A percentile compares a stretch with the other conserved stretches of the same genome.
phyloP scores from a whole-genome alignment of 2,113 vertebrate genomes.

The Indri indri region DNA sequence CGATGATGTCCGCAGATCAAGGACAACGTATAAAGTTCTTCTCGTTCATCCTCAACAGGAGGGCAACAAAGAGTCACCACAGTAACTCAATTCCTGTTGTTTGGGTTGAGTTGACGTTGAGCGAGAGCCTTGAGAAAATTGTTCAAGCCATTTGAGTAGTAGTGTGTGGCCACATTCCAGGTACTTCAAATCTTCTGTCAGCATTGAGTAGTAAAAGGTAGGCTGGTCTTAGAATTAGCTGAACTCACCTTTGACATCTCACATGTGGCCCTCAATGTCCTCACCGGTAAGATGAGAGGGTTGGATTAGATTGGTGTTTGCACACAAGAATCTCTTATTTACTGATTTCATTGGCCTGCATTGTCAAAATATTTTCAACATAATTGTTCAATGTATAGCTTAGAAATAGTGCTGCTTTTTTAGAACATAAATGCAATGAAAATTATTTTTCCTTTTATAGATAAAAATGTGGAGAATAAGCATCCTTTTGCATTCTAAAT shows the following conservation, averaged over 20 bases:
- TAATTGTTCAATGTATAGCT: neutral
- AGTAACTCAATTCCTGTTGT: neutral
- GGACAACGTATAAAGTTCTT: neutral
- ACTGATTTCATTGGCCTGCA: neutral
- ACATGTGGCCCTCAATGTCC: neutral
- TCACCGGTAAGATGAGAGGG: neutral
- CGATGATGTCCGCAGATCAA: neutral
- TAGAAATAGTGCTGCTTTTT: neutral
- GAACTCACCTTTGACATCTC: neutral
- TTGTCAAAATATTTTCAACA: constrained; percentile 16
- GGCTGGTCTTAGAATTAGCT: neutral
- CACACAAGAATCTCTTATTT: neutral
- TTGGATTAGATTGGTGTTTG: neutral
- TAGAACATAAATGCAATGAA: neutral
- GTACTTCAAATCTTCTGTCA: neutral
- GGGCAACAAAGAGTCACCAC: neutral
- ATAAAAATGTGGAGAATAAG: neutral
- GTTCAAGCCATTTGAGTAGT: constrained; percentile 27
- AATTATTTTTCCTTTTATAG: constrained; percentile 21
- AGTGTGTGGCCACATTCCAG: neutral
- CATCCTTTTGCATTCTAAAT: neutral
- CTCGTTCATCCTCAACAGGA: neutral
- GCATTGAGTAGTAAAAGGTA: neutral
- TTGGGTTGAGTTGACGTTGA: neutral
- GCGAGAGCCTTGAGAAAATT: constrained; percentile 46